A percentile compares a stretch with the other conserved stretches of the same genome.
phyloP scores from a whole-genome alignment of 2,888 invertebrate species.

The Polydrusus tereticollis region DNA sequence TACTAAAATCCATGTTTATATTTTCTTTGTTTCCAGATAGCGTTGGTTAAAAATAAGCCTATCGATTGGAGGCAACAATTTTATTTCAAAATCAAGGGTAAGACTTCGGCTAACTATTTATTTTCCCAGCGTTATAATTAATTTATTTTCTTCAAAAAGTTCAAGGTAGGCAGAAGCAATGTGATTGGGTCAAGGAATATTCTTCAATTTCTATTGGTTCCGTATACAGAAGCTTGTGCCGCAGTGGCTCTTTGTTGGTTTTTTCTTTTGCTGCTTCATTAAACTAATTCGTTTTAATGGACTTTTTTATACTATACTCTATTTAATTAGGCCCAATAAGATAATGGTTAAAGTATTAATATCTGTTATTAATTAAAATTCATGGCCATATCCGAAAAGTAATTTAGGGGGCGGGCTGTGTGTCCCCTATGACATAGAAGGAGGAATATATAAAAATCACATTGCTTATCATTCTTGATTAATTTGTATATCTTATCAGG shows the following conservation, averaged over 20 bases:
- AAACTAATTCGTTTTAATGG: not conserved
- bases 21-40: conserved; percentile 10
- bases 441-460: not conserved
- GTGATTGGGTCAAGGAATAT: conserved; percentile 9
- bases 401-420: not conserved
- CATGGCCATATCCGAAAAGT: not conserved
- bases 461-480: no score
- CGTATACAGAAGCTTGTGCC: not conserved
- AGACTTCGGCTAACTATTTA: conserved; percentile 18
- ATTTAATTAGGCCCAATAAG: no score
- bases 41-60: conserved; percentile 17
- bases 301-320: no score
- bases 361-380: not conserved
- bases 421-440: not conserved
- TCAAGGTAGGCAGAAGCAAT: conserved; percentile 22
- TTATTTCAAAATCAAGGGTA: conserved; percentile 21
- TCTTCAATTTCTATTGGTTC: conserved; percentile 18
- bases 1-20: conserved; percentile 8
- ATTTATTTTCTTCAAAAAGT: conserved; percentile 32
- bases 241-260: not conserved
- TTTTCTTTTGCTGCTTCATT: not conserved
- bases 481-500: no score
- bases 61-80: conserved; percentile 22
- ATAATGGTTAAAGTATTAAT: no score
- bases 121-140: conserved; percentile 22